These are phyloP conservation scores for Drosophila demipolita DNA, from an alignment of 2,888 invertebrate genomes.

Conservation along the genomic window DNA sequence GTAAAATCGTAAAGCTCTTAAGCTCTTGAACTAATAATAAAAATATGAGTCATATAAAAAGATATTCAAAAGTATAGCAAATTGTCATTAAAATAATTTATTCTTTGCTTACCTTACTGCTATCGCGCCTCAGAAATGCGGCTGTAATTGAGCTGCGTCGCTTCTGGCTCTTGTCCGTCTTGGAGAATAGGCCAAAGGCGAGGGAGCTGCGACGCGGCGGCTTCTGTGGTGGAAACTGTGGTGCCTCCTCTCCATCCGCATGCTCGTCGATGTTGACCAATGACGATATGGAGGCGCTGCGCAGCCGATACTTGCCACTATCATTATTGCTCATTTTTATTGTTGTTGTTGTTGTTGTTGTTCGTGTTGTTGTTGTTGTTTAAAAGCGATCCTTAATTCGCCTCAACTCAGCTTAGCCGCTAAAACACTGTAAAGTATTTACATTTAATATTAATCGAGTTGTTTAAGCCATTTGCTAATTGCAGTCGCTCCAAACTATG, in stretches of 20 bases:
- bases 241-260: slow-evolving; percentile 72
- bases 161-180: slow-evolving; percentile 82
- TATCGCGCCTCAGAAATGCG: slow-evolving; percentile 83
- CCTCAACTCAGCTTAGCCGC: slow-evolving; percentile 47
- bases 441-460: slow-evolving; percentile 42
- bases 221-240: slow-evolving; percentile 79
- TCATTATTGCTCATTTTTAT: slow-evolving; percentile 82
- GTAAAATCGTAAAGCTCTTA: neutral
- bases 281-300: slow-evolving; percentile 84
- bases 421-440: slow-evolving; percentile 62
- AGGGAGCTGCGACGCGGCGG: slow-evolving; percentile 84
- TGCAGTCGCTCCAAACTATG: slow-evolving; percentile 7
- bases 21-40: neutral
- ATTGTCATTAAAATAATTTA: neutral
- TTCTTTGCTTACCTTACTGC: slow-evolving; percentile 78
- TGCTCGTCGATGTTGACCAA: slow-evolving; percentile 84
- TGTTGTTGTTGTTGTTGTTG: neutral
- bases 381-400: slow-evolving; percentile 20
- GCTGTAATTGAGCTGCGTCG: slow-evolving; percentile 85
- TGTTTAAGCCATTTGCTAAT: slow-evolving; percentile 15
- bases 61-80: neutral
- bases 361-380: neutral
- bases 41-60: neutral
- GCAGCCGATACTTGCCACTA: slow-evolving; percentile 84
- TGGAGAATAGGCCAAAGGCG: slow-evolving; percentile 82